phyloP scores from a whole-genome alignment of 2,797 vertebrate genomes.

The Sciurus carolinensis region DNA sequence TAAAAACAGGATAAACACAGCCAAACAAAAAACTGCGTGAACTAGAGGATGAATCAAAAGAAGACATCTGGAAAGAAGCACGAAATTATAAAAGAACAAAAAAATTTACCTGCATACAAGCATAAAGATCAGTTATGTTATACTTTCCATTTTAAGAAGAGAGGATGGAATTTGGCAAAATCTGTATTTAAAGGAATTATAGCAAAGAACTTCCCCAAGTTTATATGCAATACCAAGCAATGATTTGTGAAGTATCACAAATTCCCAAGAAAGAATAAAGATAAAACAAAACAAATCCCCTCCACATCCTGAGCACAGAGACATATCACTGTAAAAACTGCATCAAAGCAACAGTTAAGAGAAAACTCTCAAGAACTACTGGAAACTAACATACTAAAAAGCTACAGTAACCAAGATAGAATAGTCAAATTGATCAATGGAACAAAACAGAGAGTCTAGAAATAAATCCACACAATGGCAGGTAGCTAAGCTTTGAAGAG shows the following conservation, averaged over 20 bases:
- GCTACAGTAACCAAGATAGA: not conserved
- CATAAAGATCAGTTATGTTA: not conserved
- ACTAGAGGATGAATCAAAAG: not conserved
- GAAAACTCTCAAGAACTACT: not conserved
- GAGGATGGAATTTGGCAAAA: not conserved
- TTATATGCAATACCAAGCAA: not conserved
- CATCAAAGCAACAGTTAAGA: not conserved
- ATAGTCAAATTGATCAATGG: not conserved
- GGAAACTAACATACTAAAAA: not conserved
- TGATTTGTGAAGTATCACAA: conserved; percentile 22
- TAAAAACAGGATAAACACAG: not conserved
- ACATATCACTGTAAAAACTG: not conserved
- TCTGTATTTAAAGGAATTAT: not conserved
- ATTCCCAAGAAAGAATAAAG: not conserved
- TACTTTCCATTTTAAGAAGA: not conserved
- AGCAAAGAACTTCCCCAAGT: not conserved
- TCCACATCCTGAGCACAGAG: not conserved
- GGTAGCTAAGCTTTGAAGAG: not conserved
- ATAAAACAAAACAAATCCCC: not conserved
- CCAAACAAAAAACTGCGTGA: not conserved
- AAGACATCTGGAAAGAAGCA: conserved; percentile 8
- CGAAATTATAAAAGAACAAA: conserved; percentile 9
- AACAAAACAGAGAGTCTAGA: not conserved
- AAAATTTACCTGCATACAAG: not conserved
- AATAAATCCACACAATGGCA: not conserved